Percentiles rank a stretch among this genome's conserved stretches.
Evolutionary conservation across 2,797 vertebrate species (phyloP).

Genomic region (Sitta carolinensis): DNA sequence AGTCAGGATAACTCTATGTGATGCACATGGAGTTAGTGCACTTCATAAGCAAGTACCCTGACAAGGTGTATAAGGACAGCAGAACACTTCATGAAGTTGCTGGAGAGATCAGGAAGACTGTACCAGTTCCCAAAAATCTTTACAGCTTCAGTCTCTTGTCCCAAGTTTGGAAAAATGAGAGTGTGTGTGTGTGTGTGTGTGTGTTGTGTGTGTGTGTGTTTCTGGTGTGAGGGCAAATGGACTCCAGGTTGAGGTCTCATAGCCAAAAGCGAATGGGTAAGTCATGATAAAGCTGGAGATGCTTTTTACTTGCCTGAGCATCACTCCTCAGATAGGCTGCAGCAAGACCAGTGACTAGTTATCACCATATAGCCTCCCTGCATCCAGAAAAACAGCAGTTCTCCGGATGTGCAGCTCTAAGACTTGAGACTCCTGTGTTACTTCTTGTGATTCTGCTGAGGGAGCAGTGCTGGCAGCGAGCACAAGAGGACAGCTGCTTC

Average conservation of each 20-base stretch:
- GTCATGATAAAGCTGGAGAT: not conserved
- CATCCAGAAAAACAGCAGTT: not conserved
- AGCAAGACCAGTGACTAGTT: not conserved
- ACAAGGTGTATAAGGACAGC: not conserved
- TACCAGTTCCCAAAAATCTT: not conserved
- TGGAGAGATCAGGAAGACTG: not conserved
- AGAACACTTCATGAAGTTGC: not conserved
- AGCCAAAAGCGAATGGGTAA: not conserved
- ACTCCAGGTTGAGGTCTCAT: not conserved
- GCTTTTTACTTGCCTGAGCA: not conserved
- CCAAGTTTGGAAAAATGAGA: not conserved
- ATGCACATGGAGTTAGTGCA: rapidly evolving
- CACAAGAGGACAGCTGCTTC: not conserved
- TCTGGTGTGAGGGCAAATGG: not conserved
- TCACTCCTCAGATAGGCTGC: not conserved
- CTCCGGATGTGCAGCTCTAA: not conserved
- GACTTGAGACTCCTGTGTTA: rapidly evolving
- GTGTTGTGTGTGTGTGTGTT: not conserved
- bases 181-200: not conserved
- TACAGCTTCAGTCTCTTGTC: not conserved
- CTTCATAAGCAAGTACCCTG: not conserved
- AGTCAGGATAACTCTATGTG: not conserved
- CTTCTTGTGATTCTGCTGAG: not conserved
- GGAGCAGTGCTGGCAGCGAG: not conserved
- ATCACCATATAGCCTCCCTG: rapidly evolving